Evolutionary conservation across 2,113 vertebrate genomes (phyloP).

Genomic region (Heptranchias perlo): DNA sequence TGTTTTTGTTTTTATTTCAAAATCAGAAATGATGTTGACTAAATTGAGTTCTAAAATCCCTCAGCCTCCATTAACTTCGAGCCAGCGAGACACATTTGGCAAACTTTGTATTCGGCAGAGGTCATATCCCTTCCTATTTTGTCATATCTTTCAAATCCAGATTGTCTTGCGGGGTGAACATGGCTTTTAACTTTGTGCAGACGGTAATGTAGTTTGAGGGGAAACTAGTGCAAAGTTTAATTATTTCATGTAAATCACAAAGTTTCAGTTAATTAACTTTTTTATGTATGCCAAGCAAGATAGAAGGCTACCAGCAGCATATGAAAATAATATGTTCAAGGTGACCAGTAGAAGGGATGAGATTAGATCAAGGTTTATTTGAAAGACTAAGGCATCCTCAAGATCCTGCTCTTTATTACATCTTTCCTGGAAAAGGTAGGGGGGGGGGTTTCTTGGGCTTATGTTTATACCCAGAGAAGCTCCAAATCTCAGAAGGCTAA

Average conservation of each 20-base stretch:
- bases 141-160: not conserved
- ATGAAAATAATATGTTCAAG: no score
- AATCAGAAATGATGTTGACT: not conserved
- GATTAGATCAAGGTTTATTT: not conserved
- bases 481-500: no score
- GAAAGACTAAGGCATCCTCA: not conserved
- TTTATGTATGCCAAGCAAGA: no score
- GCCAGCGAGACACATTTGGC: not conserved
- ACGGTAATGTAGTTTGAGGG: not conserved
- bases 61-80: not conserved
- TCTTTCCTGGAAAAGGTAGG: not conserved
- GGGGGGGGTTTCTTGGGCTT: not conserved
- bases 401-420: not conserved
- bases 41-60: no score
- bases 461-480: no score
- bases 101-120: not conserved
- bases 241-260: no score
- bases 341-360: no score
- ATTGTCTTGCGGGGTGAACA: no score
- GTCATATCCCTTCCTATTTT: not conserved
- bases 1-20: not conserved
- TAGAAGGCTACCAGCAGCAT: no score
- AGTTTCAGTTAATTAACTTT: no score
- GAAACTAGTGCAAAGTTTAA: not conserved
- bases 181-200: not conserved